phyloP scores from a whole-genome alignment of 2,888 invertebrate genomes.

The Seira ritae region DNA sequence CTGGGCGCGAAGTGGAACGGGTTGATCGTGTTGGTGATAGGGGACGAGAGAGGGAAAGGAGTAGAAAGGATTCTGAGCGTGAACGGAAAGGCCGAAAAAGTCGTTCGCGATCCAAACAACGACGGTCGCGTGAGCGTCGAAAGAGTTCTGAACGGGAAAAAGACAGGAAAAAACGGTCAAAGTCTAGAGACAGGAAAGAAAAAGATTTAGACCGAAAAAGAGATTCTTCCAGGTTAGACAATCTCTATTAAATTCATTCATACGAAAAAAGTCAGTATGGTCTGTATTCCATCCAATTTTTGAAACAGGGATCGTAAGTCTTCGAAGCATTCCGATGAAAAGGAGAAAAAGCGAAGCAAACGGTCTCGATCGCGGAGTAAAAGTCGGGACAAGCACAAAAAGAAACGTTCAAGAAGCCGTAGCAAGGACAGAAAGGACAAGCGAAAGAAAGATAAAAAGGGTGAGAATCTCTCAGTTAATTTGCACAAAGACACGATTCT shows the following conservation, averaged over 20 bases:
- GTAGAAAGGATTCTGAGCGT: conserved; percentile 44
- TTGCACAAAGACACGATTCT: no score
- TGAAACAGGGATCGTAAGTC: conserved; percentile 39
- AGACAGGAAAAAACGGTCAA: conserved; percentile 43
- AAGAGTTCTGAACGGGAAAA: conserved; percentile 46
- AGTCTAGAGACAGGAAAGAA: conserved; percentile 34
- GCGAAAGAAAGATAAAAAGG: conserved; percentile 15
- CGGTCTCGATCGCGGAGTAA: conserved; percentile 59
- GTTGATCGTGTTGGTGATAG: not conserved
- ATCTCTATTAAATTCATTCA: no score
- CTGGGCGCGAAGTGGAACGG: conserved; percentile 33
- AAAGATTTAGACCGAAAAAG: conserved; percentile 45
- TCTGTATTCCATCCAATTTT: no score
- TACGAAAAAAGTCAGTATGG: no score
- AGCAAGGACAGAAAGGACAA: conserved; percentile 55
- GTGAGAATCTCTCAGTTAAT: no score
- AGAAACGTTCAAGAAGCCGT: conserved; percentile 57
- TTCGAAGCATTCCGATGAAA: conserved; percentile 60
- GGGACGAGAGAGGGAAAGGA: conserved; percentile 49
- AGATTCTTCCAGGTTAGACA: conserved; percentile 39
- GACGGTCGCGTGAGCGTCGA: conserved; percentile 33
- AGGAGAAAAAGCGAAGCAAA: conserved; percentile 50
- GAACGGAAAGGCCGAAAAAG: conserved; percentile 44
- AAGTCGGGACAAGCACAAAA: conserved; percentile 57
- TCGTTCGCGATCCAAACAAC: conserved; percentile 24